A percentile compares a stretch with the other conserved stretches of the same genome.
These are phyloP conservation scores for Pissodes strobi DNA, from an alignment of 1,140 invertebrate species.

Conservation along the genomic window DNA sequence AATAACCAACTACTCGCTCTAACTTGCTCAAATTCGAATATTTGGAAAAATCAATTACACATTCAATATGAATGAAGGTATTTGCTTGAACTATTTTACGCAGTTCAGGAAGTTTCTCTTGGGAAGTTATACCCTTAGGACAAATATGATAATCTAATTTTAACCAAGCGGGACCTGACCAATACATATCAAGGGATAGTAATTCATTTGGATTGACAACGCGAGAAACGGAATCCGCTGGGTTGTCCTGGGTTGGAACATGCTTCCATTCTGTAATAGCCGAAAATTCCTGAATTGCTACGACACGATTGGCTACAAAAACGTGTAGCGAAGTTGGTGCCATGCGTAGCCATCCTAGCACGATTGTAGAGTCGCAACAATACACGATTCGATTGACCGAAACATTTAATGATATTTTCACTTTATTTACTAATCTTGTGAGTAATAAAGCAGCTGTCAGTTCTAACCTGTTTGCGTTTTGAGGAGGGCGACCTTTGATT, in stretches of 20 bases:
- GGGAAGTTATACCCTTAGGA: too few relatives aligned
- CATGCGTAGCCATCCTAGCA: conserved; percentile 46
- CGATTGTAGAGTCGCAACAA: too few relatives aligned
- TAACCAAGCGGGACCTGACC: conserved; percentile 7
- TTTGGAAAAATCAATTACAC: too few relatives aligned
- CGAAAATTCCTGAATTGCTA: too few relatives aligned
- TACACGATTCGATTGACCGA: not conserved
- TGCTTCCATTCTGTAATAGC: conserved; percentile 47
- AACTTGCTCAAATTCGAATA: not conserved
- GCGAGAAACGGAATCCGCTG: too few relatives aligned
- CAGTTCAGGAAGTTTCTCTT: too few relatives aligned
- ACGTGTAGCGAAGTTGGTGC: conserved; percentile 43
- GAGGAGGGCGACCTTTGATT: conserved; percentile 54
- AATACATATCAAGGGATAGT: not conserved
- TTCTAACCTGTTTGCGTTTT: too few relatives aligned
- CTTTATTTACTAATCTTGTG: too few relatives aligned
- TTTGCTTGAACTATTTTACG: not conserved
- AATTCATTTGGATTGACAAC: conserved; percentile 11
- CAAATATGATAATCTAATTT: not conserved
- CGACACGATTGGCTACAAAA: conserved; percentile 47
- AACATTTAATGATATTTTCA: too few relatives aligned
- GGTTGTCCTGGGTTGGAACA: too few relatives aligned
- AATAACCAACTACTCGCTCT: not conserved
- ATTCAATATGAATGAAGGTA: not conserved
- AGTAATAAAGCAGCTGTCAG: too few relatives aligned